phyloP scores from a whole-genome alignment of 1,140 invertebrate genomes.

The Contarinia nasturtii region DNA sequence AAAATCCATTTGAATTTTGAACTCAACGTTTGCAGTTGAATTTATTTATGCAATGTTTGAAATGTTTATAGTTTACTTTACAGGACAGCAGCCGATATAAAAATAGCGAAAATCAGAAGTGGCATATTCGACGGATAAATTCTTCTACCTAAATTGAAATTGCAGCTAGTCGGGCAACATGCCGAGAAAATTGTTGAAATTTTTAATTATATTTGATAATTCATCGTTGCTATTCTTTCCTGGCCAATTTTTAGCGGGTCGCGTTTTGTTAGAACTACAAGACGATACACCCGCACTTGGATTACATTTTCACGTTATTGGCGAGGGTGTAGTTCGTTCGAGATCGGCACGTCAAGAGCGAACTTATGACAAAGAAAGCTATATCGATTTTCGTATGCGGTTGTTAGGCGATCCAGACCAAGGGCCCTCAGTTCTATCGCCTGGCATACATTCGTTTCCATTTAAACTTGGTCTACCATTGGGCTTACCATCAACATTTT shows the following conservation, averaged over 20 bases:
- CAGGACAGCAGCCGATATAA: too few species aligned
- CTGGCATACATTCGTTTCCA: slow-evolving; percentile 88
- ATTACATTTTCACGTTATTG: slow-evolving; percentile 85
- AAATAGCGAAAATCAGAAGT: too few species aligned
- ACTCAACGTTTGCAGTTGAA: too few species aligned
- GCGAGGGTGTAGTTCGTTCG: slow-evolving; percentile 74
- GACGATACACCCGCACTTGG: slow-evolving; percentile 79
- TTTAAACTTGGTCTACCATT: slow-evolving; percentile 81
- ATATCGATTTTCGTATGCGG: slow-evolving; percentile 88
- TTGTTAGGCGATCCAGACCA: slow-evolving; percentile 67
- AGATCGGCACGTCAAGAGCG: slow-evolving; percentile 59
- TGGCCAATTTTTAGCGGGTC: slow-evolving; percentile 74
- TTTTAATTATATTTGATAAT: slow-evolving; percentile 85
- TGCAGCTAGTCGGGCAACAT: slow-evolving; percentile 22
- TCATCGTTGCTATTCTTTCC: slow-evolving; percentile 83
- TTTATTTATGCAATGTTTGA: too few species aligned
- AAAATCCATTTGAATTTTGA: too few species aligned
- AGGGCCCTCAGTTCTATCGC: slow-evolving; percentile 66
- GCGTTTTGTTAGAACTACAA: slow-evolving; percentile 78
- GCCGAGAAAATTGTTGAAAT: slow-evolving; percentile 77
- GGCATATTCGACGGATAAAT: too few species aligned
- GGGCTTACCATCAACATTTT: slow-evolving; percentile 79
- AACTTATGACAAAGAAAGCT: slow-evolving; percentile 80
- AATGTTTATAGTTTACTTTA: too few species aligned
- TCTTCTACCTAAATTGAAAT: slow-evolving; percentile 1